phyloP scores from a whole-genome alignment of 2,797 vertebrate genomes.

The Hypotaenidia philippensis region DNA sequence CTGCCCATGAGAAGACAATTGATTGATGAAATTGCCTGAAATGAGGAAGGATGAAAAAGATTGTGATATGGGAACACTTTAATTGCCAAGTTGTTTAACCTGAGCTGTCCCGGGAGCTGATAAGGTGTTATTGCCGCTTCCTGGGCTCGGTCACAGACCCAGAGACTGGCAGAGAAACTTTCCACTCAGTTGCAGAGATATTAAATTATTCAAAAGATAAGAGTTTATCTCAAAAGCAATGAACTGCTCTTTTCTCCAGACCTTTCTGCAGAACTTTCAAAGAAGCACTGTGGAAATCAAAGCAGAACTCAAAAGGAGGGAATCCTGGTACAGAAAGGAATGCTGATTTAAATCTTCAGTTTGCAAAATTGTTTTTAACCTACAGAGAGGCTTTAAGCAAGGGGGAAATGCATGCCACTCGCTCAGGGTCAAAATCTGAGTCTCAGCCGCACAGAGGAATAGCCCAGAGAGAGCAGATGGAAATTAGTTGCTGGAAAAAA shows the following conservation, averaged over 20 bases:
- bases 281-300: neutral
- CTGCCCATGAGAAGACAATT: neutral
- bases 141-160: neutral
- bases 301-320: neutral
- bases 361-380: neutral
- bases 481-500: conserved; percentile 6
- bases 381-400: neutral
- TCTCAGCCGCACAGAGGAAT: neutral
- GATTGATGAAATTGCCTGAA: neutral
- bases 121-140: neutral
- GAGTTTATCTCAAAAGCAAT: neutral
- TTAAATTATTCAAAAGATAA: conserved; percentile 20
- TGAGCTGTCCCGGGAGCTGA: neutral
- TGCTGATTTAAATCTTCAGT: neutral
- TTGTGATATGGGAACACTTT: neutral
- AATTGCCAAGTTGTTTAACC: conserved; percentile 8
- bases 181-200: neutral
- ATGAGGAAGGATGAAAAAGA: neutral
- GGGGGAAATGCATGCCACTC: neutral
- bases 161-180: neutral
- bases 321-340: neutral
- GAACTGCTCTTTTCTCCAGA: neutral
- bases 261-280: neutral
- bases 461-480: neutral
- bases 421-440: neutral